These are phyloP conservation scores for Umimayanthus chanpuru DNA, from an alignment of 92 coral and sea anemone genomes.

Conservation along the genomic window DNA sequence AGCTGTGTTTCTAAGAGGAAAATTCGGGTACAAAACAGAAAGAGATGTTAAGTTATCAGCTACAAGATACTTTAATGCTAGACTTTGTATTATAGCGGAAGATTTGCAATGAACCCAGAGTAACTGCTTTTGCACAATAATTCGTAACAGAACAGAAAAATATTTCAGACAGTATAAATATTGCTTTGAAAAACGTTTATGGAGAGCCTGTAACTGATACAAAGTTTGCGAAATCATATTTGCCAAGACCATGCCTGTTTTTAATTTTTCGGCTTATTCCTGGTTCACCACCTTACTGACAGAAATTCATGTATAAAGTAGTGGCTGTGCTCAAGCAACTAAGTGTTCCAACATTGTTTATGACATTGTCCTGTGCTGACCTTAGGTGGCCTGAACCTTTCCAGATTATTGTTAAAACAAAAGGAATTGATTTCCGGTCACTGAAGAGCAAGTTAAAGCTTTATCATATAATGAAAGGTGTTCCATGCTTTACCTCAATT, in stretches of 20 bases:
- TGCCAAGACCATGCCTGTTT: conserved; percentile 59
- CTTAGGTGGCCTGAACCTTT: conserved; percentile 73
- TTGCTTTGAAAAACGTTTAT: conserved; percentile 59
- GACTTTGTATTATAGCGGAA: conserved; percentile 59
- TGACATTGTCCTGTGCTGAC: conserved; percentile 77
- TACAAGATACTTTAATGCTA: conserved; percentile 55
- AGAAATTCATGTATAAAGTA: conserved; percentile 53
- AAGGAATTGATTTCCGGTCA: conserved; percentile 52
- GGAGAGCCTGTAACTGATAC: conserved; percentile 56
- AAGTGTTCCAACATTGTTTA: conserved; percentile 73
- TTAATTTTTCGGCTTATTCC: conserved; percentile 60
- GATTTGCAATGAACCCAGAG: conserved; percentile 66
- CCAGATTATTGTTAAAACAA: conserved; percentile 56
- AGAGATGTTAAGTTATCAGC: conserved; percentile 32
- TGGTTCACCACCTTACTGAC: conserved; percentile 54
- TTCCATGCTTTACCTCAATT: conserved; percentile 63
- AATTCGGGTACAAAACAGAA: conserved; percentile 24
- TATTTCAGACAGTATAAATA: conserved; percentile 55
- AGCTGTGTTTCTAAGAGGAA: conserved; percentile 46
- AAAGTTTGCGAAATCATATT: conserved; percentile 48
- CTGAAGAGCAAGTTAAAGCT: conserved; percentile 58
- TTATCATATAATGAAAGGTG: conserved; percentile 72
- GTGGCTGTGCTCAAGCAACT: conserved; percentile 68
- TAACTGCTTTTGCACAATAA: conserved; percentile 69
- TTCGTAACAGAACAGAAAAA: conserved; percentile 62